Conservation (phyloP, 2,888 invertebrate species). For the Eudemis profundana region DNA sequence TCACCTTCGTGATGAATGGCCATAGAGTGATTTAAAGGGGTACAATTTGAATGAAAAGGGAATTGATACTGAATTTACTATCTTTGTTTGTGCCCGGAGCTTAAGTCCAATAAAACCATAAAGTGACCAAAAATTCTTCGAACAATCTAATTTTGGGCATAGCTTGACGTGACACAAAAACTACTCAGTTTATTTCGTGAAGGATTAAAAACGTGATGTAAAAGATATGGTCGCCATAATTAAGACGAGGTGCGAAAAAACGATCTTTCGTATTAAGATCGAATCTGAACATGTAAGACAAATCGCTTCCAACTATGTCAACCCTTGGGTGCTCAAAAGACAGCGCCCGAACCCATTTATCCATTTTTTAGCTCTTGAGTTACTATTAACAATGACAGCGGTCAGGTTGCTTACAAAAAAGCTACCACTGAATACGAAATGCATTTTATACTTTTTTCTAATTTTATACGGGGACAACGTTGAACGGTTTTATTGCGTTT, state of each 20-base stretch:
- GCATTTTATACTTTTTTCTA: constrained; percentile 66
- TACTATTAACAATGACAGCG: constrained; percentile 81
- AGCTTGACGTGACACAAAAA: constrained; percentile 48
- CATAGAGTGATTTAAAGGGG: constrained; percentile 76
- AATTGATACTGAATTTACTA: constrained; percentile 62
- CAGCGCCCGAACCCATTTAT: constrained; percentile 70
- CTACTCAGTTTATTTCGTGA: constrained; percentile 44
- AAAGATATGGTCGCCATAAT: constrained; percentile 61
- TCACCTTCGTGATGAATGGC: constrained; percentile 76
- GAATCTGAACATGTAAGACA: constrained; percentile 78
- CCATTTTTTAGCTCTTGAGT: constrained; percentile 72
- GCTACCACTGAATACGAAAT: constrained; percentile 53
- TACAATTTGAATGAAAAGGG: constrained; percentile 66
- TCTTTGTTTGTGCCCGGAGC: constrained; percentile 59
- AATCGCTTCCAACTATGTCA: constrained; percentile 79
- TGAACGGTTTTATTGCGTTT: constrained; percentile 73
- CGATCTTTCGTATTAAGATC: constrained; percentile 69
- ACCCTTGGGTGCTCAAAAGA: constrained; percentile 72
- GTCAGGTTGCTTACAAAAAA: constrained; percentile 78
- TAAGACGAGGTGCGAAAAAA: constrained; percentile 76
- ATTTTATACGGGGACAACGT: constrained; percentile 58
- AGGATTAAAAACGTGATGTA: constrained; percentile 49
- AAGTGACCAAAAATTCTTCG: constrained; percentile 55
- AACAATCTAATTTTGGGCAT: constrained; percentile 47
- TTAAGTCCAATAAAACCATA: constrained; percentile 73